Percentiles rank a stretch among this genome's conserved stretches.
Evolutionary conservation across 2,797 vertebrate species (phyloP).

Genomic region (Rallus crepitans): DNA sequence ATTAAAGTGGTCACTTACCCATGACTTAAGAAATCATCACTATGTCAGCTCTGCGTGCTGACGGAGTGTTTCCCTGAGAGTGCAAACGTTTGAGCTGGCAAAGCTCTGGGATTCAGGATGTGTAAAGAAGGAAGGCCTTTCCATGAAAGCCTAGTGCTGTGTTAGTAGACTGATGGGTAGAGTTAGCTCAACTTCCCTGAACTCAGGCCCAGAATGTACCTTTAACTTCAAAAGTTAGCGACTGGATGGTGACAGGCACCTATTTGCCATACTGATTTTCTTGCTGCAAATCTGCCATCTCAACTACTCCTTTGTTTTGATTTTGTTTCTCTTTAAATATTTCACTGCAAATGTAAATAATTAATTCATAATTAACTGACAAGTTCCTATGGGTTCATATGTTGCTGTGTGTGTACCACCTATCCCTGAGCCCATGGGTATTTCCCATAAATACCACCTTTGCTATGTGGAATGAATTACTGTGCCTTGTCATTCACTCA

Average conservation of each 20-base stretch:
- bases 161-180: rapidly evolving
- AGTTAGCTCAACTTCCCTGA: not conserved
- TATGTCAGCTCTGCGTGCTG: not conserved
- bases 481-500: not conserved
- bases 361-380: not conserved
- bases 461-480: not conserved
- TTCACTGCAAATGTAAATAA: not conserved
- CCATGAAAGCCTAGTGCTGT: rapidly evolving
- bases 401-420: not conserved
- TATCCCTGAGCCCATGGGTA: not conserved
- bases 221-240: not conserved
- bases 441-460: not conserved
- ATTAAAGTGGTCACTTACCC: not conserved
- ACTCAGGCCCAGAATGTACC: not conserved
- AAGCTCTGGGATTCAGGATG: not conserved
- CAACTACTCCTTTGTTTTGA: not conserved
- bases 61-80: not conserved
- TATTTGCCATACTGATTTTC: not conserved
- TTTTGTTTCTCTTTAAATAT: not conserved
- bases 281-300: not conserved
- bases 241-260: not conserved
- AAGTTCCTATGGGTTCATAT: not conserved
- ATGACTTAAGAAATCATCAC: not conserved
- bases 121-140: not conserved
- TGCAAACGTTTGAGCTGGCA: not conserved